phyloP scores from a whole-genome alignment of 2,888 invertebrate species.

The Chirona hameri region DNA sequence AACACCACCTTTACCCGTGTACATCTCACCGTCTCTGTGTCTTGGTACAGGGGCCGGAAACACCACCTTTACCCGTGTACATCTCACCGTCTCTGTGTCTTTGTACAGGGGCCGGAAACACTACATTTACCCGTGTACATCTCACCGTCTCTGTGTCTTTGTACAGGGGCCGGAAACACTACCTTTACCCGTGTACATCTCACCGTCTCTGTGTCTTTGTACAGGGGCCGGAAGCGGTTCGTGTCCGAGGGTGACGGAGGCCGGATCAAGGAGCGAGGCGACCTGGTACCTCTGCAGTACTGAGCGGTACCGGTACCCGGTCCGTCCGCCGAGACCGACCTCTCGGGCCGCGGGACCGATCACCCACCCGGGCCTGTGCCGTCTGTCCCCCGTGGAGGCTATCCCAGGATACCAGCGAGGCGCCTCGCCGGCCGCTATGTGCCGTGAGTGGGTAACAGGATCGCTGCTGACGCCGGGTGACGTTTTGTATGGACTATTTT shows the following conservation, averaged over 20 bases:
- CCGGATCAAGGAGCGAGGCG: constrained; percentile 63
- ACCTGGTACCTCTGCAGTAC: background rate
- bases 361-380: background rate
- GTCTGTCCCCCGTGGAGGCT: background rate
- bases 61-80: too few species aligned
- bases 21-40: too few species aligned
- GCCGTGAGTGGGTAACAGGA: too few species aligned
- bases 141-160: background rate
- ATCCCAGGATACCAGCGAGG: too few species aligned
- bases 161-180: constrained; percentile 66
- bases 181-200: too few species aligned
- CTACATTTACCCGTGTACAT: too few species aligned
- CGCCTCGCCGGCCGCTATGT: too few species aligned
- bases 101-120: too few species aligned
- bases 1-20: too few species aligned
- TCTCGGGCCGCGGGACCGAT: background rate
- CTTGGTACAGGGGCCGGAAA: too few species aligned
- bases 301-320: background rate
- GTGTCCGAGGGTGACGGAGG: constrained; percentile 93
- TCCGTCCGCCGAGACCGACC: background rate
- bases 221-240: constrained; percentile 86
- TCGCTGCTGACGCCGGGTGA: too few species aligned
- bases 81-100: background rate
- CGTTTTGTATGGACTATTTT: too few species aligned
- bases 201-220: constrained; percentile 38